phyloP scores from a whole-genome alignment of 2,888 invertebrate genomes.

The Craniophora ligustri region DNA sequence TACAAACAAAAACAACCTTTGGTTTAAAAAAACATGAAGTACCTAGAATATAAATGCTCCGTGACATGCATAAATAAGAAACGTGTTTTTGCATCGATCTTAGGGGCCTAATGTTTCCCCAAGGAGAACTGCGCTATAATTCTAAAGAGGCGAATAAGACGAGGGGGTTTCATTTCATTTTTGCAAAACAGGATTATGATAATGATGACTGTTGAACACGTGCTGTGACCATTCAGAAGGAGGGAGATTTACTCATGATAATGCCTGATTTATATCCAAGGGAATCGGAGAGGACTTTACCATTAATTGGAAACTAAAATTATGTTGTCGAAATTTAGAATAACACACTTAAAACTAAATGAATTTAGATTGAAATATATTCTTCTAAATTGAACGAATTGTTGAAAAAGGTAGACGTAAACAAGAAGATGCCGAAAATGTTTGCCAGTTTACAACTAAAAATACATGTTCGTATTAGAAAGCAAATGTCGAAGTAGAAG shows the following conservation, averaged over 20 bases:
- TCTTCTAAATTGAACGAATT: conserved; percentile 39
- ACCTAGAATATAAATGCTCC: not conserved
- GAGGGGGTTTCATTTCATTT: conserved; percentile 70
- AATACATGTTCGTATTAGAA: no score
- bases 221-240: conserved; percentile 54
- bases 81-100: conserved; percentile 25
- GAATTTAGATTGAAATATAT: conserved; percentile 37
- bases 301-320: conserved; percentile 31
- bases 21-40: not conserved
- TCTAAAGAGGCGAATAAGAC: conserved; percentile 68
- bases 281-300: conserved; percentile 21
- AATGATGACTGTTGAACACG: conserved; percentile 68
- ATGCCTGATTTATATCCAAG: conserved; percentile 58
- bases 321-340: conserved; percentile 43
- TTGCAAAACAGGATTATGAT: conserved; percentile 72
- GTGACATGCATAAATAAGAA: conserved; percentile 6
- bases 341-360: conserved; percentile 31
- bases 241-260: conserved; percentile 54
- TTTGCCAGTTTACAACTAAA: no score
- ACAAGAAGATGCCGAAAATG: not conserved
- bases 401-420: conserved; percentile 9
- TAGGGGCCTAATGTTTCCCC: conserved; percentile 61
- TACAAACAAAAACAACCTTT: no score
- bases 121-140: conserved; percentile 64
- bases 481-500: not conserved